Evolutionary conservation across 2,113 vertebrate species (phyloP).

Genomic region (Sphaerodactylus townsendi): DNA sequence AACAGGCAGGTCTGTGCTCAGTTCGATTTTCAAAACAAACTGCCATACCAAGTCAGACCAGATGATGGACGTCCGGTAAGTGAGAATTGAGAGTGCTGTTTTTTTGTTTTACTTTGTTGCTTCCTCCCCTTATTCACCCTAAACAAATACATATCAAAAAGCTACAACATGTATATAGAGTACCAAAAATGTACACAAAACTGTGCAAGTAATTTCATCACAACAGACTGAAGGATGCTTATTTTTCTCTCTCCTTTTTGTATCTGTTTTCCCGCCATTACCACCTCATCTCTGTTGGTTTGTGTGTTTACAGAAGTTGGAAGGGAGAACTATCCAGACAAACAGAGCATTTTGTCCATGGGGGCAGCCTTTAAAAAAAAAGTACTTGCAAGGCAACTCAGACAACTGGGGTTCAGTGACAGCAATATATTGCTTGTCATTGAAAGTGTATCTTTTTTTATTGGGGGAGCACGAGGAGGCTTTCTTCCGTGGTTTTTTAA

Average conservation of each 20-base stretch:
- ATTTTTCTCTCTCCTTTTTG: background rate
- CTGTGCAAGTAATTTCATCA: too few relatives aligned
- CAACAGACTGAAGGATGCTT: background rate
- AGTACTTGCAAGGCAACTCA: background rate
- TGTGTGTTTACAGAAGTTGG: background rate
- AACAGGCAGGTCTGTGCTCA: constrained; percentile 67
- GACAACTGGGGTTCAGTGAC: background rate
- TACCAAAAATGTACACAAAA: too few relatives aligned
- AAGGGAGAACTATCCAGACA: too few relatives aligned
- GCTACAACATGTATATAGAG: too few relatives aligned
- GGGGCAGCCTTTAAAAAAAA: background rate
- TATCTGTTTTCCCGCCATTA: background rate
- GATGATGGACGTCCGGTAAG: constrained; percentile 64
- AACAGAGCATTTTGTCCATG: background rate
- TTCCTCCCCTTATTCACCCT: background rate
- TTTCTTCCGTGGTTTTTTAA: background rate
- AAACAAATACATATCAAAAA: too few relatives aligned
- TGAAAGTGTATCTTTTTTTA: background rate
- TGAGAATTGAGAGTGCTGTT: background rate
- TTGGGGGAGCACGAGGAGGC: background rate
- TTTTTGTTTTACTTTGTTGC: background rate
- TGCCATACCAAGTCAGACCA: constrained; percentile 60
- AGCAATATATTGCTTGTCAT: background rate
- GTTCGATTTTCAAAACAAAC: constrained; percentile 71
- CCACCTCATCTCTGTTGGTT: background rate